Evolutionary conservation across 2,888 invertebrate species (phyloP).

Genomic region (Orthonychiurus folsomi): DNA sequence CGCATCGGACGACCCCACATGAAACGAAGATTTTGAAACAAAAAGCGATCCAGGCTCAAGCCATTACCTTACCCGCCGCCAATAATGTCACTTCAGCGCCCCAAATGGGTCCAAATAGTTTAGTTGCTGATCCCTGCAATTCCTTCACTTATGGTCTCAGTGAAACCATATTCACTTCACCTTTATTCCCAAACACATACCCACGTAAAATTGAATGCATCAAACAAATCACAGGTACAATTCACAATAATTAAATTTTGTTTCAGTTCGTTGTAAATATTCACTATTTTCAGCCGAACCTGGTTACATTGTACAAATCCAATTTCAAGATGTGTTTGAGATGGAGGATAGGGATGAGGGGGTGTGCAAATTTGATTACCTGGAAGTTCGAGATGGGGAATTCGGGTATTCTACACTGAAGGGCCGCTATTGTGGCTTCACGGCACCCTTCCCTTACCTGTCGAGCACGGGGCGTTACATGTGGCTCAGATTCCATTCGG

Average conservation of each 20-base stretch:
- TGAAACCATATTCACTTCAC: constrained; percentile 57
- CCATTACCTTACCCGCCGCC: too few relatives aligned
- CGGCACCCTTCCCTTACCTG: constrained; percentile 62
- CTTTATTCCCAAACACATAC: constrained; percentile 59
- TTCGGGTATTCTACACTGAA: constrained; percentile 62
- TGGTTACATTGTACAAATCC: constrained; percentile 50
- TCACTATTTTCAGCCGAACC: constrained; percentile 49
- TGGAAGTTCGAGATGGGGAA: constrained; percentile 73
- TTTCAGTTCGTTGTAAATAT: background rate
- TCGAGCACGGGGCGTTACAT: constrained; percentile 60
- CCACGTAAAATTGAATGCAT: constrained; percentile 60
- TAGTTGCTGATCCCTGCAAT: constrained; percentile 2
- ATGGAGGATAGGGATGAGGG: constrained; percentile 43
- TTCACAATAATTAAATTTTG: background rate
- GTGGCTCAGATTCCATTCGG: constrained; percentile 70
- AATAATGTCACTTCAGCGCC: too few relatives aligned
- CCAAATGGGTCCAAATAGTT: too few relatives aligned
- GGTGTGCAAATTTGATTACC: constrained; percentile 66
- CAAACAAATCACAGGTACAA: constrained; percentile 56
- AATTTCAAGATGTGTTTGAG: constrained; percentile 40
- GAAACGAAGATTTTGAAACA: too few relatives aligned
- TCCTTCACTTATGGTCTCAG: constrained; percentile 23
- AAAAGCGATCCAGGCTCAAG: too few relatives aligned
- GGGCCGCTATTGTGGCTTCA: constrained; percentile 61
- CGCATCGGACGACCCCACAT: too few relatives aligned